phyloP scores from a whole-genome alignment of 2,797 vertebrate species.

The Salarias fasciatus region DNA sequence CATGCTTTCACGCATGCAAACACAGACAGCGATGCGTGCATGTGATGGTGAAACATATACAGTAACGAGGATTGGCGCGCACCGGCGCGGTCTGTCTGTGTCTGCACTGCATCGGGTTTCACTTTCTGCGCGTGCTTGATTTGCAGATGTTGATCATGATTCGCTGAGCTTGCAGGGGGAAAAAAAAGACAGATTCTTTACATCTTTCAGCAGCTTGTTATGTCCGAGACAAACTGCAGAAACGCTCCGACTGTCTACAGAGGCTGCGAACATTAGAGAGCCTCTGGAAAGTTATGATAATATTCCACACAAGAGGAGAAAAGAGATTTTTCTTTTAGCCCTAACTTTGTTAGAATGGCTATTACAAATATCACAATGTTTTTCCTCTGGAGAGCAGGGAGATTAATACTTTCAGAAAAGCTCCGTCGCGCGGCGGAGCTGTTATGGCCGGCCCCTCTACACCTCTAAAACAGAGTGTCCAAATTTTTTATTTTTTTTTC shows the following conservation, averaged over 20 bases:
- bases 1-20: conserved; percentile 35
- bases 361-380: conserved; percentile 9
- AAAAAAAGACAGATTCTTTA: conserved; percentile 67
- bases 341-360: no score
- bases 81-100: conserved; percentile 27
- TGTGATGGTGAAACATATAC: conserved; percentile 6
- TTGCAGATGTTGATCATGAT: conserved; percentile 73
- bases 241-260: conserved; percentile 13
- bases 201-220: conserved; percentile 48
- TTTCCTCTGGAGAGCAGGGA: conserved; percentile 8
- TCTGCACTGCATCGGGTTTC: conserved; percentile 64
- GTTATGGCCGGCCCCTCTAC: conserved; percentile 32
- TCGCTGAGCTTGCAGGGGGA: conserved; percentile 69
- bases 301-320: background rate
- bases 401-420: conserved; percentile 16
- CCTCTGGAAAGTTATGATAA: conserved; percentile 24
- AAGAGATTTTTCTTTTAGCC: conserved; percentile 1
- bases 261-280: conserved; percentile 11
- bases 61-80: background rate
- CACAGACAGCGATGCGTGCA: conserved; percentile 27
- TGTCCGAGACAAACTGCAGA: conserved; percentile 23
- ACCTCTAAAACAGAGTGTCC: conserved; percentile 46
- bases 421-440: conserved; percentile 34
- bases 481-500: conserved; percentile 49
- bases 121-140: conserved; percentile 56